phyloP scores from a whole-genome alignment of 2,888 invertebrate genomes.

The Tenodera sinensis region DNA sequence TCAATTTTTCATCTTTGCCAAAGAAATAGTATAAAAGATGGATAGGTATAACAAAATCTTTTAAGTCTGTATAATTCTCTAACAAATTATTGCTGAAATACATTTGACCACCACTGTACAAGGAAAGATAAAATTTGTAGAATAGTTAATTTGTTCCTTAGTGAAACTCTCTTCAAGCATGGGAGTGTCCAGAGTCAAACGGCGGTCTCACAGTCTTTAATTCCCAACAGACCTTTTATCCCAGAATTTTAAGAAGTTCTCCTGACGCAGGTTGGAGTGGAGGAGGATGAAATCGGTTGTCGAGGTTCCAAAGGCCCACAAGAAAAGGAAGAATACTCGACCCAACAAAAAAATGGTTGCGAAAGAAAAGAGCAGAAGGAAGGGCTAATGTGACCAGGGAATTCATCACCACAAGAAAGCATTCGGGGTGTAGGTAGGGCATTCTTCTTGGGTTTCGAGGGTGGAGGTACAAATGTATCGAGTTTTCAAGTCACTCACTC shows the following conservation, averaged over 20 bases:
- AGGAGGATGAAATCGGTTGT: not conserved
- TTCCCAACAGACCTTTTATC: constrained; percentile 5
- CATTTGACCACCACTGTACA: not conserved
- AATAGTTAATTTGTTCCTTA: not conserved
- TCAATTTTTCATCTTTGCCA: too few relatives aligned
- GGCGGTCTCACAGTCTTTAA: constrained; percentile 2
- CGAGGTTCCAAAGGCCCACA: not conserved
- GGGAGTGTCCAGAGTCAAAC: not conserved
- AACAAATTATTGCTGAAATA: not conserved
- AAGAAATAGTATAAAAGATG: too few relatives aligned
- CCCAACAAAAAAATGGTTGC: not conserved
- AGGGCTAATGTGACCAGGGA: not conserved
- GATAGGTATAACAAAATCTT: too few relatives aligned
- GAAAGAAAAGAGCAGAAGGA: not conserved
- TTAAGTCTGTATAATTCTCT: too few relatives aligned
- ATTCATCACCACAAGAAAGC: not conserved
- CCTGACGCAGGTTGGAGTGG: not conserved
- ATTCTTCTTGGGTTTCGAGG: not conserved
- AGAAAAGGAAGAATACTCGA: not conserved
- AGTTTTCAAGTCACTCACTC: not conserved
- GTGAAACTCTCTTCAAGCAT: not conserved
- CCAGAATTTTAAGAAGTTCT: constrained; percentile 8
- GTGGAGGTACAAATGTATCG: not conserved
- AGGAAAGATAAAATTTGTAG: not conserved
- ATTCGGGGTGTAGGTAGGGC: not conserved